Percentiles rank a stretch among this genome's conserved stretches.
These are phyloP conservation scores for Augochlorella aurata DNA, from an alignment of 2,888 invertebrate genomes.

Conservation along the genomic window DNA sequence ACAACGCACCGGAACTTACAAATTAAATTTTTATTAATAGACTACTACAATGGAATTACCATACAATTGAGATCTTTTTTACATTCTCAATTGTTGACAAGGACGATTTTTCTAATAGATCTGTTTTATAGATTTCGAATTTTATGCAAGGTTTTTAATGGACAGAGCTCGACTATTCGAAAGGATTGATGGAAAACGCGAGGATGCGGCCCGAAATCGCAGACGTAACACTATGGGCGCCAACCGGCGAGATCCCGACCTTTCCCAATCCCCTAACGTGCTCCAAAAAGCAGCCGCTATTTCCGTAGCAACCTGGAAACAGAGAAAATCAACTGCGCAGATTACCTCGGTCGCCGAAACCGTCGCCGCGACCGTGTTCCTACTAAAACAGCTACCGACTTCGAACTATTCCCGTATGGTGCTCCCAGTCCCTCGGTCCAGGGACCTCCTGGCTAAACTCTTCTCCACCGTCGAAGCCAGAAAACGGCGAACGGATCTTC, in stretches of 20 bases:
- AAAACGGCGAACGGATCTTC: background rate
- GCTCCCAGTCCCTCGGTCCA: background rate
- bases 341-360: constrained; percentile 29
- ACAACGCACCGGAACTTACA: too few relatives aligned
- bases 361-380: constrained; percentile 9
- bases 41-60: too few relatives aligned
- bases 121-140: too few relatives aligned
- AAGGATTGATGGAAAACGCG: background rate
- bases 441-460: background rate
- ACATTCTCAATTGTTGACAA: too few relatives aligned
- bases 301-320: constrained; percentile 53
- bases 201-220: background rate
- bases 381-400: background rate
- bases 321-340: constrained; percentile 42
- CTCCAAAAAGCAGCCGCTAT: constrained; percentile 50
- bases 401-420: background rate
- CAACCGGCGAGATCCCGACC: constrained; percentile 49
- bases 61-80: too few relatives aligned
- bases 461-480: background rate
- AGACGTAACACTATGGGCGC: constrained; percentile 14
- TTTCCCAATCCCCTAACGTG: constrained; percentile 58
- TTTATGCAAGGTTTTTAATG: too few relatives aligned
- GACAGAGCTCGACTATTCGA: too few relatives aligned
- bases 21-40: too few relatives aligned
- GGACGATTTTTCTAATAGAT: too few relatives aligned